Base-by-base conservation (phyloP, 53 echinoderm and acorn worm species). In the Hippasteria phrygiana region DNA sequence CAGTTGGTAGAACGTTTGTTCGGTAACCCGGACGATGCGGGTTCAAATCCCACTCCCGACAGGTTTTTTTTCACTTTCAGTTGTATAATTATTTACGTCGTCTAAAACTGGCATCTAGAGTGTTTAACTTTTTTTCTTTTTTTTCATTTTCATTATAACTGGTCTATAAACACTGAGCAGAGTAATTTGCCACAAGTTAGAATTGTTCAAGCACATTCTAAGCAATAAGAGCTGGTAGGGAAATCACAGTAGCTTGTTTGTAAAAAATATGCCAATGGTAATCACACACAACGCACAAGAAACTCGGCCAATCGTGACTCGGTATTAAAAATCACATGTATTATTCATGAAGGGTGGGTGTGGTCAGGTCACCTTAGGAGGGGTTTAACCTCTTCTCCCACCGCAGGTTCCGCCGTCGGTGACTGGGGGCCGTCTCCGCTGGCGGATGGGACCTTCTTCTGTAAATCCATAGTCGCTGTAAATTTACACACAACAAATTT, bases 351-450 rank as follows among this genome's bases (percentile, higher is more conserved):
- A 39, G 47, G 34, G 62, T 41, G 69, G 85, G 54, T 8, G 38
- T 70, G 71, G 85, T 22, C 85, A 71, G 69, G 85, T 85, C 85
- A 85, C 85, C 85, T 85, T 69, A 54, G 71, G 64, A 85, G 85
- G 14, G 41, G 20, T 8, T 20, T 42, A 46, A 22, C 81, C 17
- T 81, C 81, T 20, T 81, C 81, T 43, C n/a, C 11, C 29, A n/a
- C 11, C 3, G 29, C 34, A 16, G 35, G 16, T 31, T 75, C 81
- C 28, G 27, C 62, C 2, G 48, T 18, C 22, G 84, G 43, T 28
- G 66, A 45, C 35, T 26, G 43, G 17, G 20, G 3, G 3, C 31
- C 51, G 10, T 85, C 85, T 18, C 71, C 71, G 42, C 71, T 67
- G 17, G 16, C 43, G 42, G 82, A 82, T 32, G 59, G 59, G 59